Conservation (phyloP, 2,888 invertebrate genomes). For the Serripes groenlandicus region DNA sequence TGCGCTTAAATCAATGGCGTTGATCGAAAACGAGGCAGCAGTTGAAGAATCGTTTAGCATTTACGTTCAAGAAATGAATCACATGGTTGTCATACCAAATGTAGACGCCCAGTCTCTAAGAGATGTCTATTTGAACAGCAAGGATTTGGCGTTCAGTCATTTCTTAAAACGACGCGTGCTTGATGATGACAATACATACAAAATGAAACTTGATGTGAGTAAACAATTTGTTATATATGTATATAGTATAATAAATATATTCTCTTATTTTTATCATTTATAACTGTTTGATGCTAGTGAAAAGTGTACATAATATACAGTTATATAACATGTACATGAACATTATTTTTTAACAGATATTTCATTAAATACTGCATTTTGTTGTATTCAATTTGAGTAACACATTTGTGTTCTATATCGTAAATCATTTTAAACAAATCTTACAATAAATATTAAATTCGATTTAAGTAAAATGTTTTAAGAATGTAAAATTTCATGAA, state of each 20-base stretch:
- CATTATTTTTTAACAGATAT: too few species aligned
- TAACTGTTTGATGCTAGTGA: too few species aligned
- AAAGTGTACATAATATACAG: too few species aligned
- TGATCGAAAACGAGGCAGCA: slow-evolving; percentile 14
- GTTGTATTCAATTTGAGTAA: too few species aligned
- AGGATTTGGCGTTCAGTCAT: not conserved
- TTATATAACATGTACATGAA: too few species aligned
- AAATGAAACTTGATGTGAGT: slow-evolving; percentile 9
- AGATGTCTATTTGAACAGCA: not conserved
- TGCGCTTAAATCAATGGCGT: slow-evolving; percentile 22
- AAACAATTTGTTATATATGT: too few species aligned
- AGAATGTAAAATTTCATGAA: too few species aligned
- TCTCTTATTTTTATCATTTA: not conserved
- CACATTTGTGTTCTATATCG: too few species aligned
- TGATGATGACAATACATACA: slow-evolving; percentile 12
- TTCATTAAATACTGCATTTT: too few species aligned
- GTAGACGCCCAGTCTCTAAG: not conserved
- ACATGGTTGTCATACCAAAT: not conserved
- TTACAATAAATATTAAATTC: too few species aligned
- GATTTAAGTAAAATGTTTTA: too few species aligned
- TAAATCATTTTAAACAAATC: too few species aligned
- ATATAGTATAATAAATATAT: not conserved
- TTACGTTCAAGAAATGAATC: not conserved
- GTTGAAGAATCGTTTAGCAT: slow-evolving; percentile 1
- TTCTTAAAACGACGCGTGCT: not conserved